Percentiles rank a stretch among this genome's conserved stretches.
Evolutionary conservation across 2,797 vertebrate species (phyloP).

Genomic region (Characodon lateralis): DNA sequence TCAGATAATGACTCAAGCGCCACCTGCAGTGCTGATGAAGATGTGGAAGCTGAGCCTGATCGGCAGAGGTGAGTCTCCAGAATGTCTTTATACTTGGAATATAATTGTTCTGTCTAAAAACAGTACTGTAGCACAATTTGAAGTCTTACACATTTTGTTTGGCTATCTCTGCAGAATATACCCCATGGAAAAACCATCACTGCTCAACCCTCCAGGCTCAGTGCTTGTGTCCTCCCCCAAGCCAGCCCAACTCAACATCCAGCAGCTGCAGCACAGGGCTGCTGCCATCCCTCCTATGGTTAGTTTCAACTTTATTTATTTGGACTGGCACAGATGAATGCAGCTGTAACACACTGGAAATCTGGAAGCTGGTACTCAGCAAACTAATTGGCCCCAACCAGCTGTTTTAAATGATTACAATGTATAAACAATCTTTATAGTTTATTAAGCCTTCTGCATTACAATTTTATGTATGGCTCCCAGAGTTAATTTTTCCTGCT

Average conservation of each 20-base stretch:
- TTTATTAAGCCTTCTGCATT: not conserved
- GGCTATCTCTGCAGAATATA: conserved; percentile 82
- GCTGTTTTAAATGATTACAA: not conserved
- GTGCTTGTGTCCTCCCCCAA: conserved; percentile 90
- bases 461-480: not conserved
- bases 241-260: conserved; percentile 88
- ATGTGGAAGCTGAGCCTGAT: conserved; percentile 93
- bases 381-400: not conserved
- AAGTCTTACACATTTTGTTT: conserved; percentile 20
- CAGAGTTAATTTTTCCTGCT: conserved; percentile 4
- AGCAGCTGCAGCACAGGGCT: conserved; percentile 94
- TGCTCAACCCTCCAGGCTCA: conserved; percentile 86
- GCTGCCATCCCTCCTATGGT: conserved; percentile 97
- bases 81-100: not conserved
- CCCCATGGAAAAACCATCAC: conserved; percentile 89
- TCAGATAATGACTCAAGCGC: conserved; percentile 98
- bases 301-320: conserved; percentile 62
- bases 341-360: not conserved
- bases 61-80: conserved; percentile 82
- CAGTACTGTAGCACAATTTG: not conserved
- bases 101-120: not conserved
- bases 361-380: not conserved
- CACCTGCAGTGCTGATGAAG: conserved; percentile 99
- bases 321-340: conserved; percentile 31
- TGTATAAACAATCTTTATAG: no score